phyloP scores from a whole-genome alignment of 2,797 vertebrate genomes.

The Podarcis lilfordi region DNA sequence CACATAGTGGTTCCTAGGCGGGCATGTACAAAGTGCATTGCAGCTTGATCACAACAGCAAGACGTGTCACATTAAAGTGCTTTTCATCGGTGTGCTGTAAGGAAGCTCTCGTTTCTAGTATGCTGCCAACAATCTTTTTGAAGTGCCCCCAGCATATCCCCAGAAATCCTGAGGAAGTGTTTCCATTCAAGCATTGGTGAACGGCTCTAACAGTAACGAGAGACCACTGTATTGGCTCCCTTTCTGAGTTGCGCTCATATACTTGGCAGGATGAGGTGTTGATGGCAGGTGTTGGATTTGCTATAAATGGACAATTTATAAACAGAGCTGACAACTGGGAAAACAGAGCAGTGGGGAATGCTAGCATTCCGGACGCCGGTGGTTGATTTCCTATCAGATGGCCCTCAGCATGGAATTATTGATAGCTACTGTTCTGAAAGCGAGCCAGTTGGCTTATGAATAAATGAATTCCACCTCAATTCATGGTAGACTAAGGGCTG shows the following conservation, averaged over 20 bases:
- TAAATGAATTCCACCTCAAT: conserved; percentile 35
- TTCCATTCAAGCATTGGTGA: conserved; percentile 36
- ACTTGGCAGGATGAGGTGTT: conserved; percentile 77
- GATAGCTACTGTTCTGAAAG: conserved; percentile 54
- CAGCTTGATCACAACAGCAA: not conserved
- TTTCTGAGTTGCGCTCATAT: conserved; percentile 46
- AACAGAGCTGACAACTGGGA: conserved; percentile 83
- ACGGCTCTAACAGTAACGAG: conserved; percentile 30
- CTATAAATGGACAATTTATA: conserved; percentile 84
- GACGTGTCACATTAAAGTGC: not conserved
- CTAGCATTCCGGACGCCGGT: conserved; percentile 69
- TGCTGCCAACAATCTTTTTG: conserved; percentile 24
- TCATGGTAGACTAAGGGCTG: not conserved
- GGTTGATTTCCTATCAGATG: conserved; percentile 63
- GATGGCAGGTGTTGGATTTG: conserved; percentile 79
- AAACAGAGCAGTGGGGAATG: conserved; percentile 69
- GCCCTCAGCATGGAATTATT: conserved; percentile 41
- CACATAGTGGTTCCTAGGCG: too few species aligned
- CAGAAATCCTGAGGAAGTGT: conserved; percentile 57
- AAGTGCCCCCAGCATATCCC: conserved; percentile 11
- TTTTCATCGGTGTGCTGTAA: not conserved
- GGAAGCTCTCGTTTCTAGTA: conserved; percentile 32
- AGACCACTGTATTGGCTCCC: conserved; percentile 37
- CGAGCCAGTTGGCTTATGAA: conserved; percentile 17
- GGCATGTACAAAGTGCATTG: not conserved